Evolutionary conservation across 1,140 invertebrate genomes (phyloP), one percentile per base, ranked within the genome.

Genomic region (Drosophila lowei): DNA sequence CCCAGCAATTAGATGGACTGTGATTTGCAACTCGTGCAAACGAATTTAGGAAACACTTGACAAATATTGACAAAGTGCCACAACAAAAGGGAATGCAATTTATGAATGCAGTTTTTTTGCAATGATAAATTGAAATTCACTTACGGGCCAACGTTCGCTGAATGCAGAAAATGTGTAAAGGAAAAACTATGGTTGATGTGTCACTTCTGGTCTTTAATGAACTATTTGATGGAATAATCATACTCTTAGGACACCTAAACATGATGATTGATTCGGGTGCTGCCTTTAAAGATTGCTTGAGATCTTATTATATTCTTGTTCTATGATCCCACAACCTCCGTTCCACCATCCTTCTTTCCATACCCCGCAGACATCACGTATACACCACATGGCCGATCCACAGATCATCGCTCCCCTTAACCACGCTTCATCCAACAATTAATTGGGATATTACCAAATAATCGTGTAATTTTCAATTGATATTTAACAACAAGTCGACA

Each of bases 1-100:
- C 79, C 75, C 71, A 84, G 79, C 79, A 84, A 84, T 83, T 83
- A 83, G 70, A 66, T 64, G 71, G 67, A n/a, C 55, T 80, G 56
- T 60, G 81, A 80, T 68, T 84, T 73, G 81, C 80, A 68, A 73
- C 64, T 61, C 73, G 78, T 77, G 78, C 78, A 77, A 72, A 77
- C 63, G 64, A 79, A 79, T 79, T 79, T 79, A 55, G 77, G 38
- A 81, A 57, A 64, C 58, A 57, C 57, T 75, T 79, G 43, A 49
- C 57, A 74, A 84, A 79, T 76, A 78, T 78, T 62, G 63, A 64
- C 59, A 68, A 55, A 59, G 41, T 46, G 46, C 42, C 58, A 58
- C 34, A 46, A 30, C 23, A 52, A 43, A 38, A 11, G 15, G 30
- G n/a, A 47, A 25, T 25, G 16, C 49, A 46, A 47, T 46, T 46